Conservation (phyloP, 2,113 vertebrate genomes). For the Bos indicus region DNA sequence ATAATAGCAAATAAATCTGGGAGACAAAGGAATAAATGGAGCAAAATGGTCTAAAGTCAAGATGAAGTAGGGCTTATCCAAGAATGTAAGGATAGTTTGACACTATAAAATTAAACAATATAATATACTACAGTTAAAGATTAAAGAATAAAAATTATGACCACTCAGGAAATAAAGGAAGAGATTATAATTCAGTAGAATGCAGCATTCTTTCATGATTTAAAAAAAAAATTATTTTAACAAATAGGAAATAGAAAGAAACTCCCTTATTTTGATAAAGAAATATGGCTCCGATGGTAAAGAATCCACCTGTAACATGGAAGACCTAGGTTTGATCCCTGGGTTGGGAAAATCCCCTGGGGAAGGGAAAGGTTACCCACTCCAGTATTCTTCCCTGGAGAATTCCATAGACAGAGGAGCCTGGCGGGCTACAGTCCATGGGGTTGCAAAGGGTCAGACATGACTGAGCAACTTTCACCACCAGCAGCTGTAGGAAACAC, state of each 20-base stretch:
- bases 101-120: background rate
- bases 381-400: background rate
- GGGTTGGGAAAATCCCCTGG: background rate
- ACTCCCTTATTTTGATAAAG: background rate
- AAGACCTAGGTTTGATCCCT: background rate
- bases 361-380: background rate
- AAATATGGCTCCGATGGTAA: background rate
- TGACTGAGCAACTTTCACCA: background rate
- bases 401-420: background rate
- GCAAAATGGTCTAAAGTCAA: background rate
- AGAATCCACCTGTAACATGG: background rate
- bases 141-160: background rate
- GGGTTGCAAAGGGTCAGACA: background rate
- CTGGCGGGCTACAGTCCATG: background rate
- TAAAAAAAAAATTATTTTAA: background rate
- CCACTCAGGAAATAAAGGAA: background rate
- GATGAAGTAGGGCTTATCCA: background rate
- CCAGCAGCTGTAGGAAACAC: background rate
- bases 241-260: background rate
- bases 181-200: background rate
- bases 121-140: background rate
- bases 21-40: background rate
- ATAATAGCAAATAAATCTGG: background rate
- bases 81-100: background rate
- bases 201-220: background rate